phyloP scores from a whole-genome alignment of 2,113 vertebrate species.

The Pterocles orientalis region DNA sequence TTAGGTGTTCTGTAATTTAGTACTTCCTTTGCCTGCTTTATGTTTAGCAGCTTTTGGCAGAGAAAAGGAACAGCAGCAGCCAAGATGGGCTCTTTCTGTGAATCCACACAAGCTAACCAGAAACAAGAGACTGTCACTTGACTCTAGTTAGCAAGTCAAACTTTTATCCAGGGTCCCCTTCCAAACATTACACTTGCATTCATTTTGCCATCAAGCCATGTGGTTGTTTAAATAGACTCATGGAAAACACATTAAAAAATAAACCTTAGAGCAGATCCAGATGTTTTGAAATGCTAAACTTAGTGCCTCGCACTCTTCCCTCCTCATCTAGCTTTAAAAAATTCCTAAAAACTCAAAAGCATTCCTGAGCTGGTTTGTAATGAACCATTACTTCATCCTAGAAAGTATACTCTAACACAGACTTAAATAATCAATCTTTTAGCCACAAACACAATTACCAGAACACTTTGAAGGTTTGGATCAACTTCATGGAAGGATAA shows the following conservation, averaged over 20 bases:
- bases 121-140: conserved; percentile 17
- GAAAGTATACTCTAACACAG: conserved; percentile 35
- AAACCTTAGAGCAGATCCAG: conserved; percentile 62
- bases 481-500: conserved; percentile 19
- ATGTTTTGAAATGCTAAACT: conserved; percentile 64
- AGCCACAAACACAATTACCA: conserved; percentile 41
- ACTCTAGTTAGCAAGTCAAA: not conserved
- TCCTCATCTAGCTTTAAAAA: conserved; percentile 41
- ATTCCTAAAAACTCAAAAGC: conserved; percentile 59
- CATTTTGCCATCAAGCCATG: conserved; percentile 49
- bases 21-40: conserved; percentile 57
- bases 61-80: conserved; percentile 17
- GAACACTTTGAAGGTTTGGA: conserved; percentile 62
- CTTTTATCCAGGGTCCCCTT: not conserved
- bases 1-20: conserved; percentile 65
- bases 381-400: conserved; percentile 62
- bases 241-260: conserved; percentile 68
- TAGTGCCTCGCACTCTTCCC: conserved; percentile 38
- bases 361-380: conserved; percentile 66
- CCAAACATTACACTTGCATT: conserved; percentile 26
- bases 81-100: conserved; percentile 38
- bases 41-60: conserved; percentile 49
- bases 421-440: conserved; percentile 58
- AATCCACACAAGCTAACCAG: conserved; percentile 10
- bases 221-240: conserved; percentile 42